These are phyloP conservation scores for Catharus bicknelli DNA, from an alignment of 2,113 vertebrate species.

Conservation along the genomic window DNA sequence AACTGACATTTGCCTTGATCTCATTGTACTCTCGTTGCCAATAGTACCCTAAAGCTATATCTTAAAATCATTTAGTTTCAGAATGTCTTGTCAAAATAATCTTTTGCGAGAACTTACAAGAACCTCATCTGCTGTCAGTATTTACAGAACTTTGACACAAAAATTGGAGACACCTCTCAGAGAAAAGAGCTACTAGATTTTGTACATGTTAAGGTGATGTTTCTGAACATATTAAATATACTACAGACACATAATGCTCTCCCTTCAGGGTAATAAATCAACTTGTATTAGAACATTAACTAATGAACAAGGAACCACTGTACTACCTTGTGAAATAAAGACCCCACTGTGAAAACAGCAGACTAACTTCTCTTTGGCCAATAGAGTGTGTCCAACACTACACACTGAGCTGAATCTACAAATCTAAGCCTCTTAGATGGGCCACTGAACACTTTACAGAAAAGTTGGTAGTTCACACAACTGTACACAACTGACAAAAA, in stretches of 20 bases:
- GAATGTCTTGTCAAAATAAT: neutral
- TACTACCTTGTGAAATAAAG: neutral
- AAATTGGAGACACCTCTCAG: neutral
- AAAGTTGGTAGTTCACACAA: neutral
- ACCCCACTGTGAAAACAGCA: neutral
- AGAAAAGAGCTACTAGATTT: neutral
- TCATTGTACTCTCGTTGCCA: neutral
- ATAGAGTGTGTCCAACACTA: neutral
- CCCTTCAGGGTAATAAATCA: neutral
- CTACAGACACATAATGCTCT: neutral
- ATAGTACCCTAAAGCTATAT: neutral
- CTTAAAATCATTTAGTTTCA: neutral
- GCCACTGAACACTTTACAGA: neutral
- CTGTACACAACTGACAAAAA: neutral
- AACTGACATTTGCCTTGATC: conserved; percentile 4
- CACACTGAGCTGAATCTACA: neutral
- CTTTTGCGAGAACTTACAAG: neutral
- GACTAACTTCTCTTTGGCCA: neutral
- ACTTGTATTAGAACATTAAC: neutral
- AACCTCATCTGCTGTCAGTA: neutral
- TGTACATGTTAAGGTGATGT: neutral
- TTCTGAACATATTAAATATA: neutral
- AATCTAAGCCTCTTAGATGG: neutral
- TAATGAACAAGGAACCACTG: neutral
- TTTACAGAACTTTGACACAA: neutral